phyloP scores from a whole-genome alignment of 2,797 vertebrate genomes.

The Danio jaintianensis region DNA sequence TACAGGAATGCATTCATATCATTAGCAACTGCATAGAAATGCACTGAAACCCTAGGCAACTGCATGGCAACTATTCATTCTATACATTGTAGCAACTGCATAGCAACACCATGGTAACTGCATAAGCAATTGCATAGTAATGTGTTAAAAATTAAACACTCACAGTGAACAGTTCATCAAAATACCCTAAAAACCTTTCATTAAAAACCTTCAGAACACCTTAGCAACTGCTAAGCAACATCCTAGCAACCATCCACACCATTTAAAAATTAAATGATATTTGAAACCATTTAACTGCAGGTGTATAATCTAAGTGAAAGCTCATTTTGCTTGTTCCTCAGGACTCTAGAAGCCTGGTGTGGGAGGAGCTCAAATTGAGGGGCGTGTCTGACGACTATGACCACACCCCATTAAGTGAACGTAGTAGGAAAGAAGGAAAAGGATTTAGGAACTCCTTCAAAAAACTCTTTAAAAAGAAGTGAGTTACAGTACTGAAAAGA shows the following conservation, averaged over 20 bases:
- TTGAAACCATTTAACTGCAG: not conserved
- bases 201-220: not conserved
- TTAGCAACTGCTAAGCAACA: not conserved
- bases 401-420: slow-evolving; percentile 89
- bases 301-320: not conserved
- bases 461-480: slow-evolving; percentile 99
- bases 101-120: too few relatives aligned
- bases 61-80: too few relatives aligned
- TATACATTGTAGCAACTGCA: too few relatives aligned
- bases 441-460: slow-evolving; percentile 97
- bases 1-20: too few relatives aligned
- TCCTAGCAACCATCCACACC: not conserved
- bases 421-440: slow-evolving; percentile 93
- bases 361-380: slow-evolving; percentile 82
- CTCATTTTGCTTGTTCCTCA: slow-evolving; percentile 49
- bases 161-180: too few relatives aligned
- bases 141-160: not conserved
- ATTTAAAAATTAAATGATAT: not conserved
- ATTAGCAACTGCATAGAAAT: too few relatives aligned
- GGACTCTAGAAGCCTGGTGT: slow-evolving; percentile 71
- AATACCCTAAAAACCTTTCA: too few relatives aligned
- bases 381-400: slow-evolving; percentile 71
- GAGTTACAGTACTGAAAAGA: slow-evolving; percentile 65
- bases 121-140: not conserved
- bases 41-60: too few relatives aligned